Evolutionary conservation across 2,797 vertebrate genomes (phyloP).

Genomic region (Gastrophryne carolinensis): DNA sequence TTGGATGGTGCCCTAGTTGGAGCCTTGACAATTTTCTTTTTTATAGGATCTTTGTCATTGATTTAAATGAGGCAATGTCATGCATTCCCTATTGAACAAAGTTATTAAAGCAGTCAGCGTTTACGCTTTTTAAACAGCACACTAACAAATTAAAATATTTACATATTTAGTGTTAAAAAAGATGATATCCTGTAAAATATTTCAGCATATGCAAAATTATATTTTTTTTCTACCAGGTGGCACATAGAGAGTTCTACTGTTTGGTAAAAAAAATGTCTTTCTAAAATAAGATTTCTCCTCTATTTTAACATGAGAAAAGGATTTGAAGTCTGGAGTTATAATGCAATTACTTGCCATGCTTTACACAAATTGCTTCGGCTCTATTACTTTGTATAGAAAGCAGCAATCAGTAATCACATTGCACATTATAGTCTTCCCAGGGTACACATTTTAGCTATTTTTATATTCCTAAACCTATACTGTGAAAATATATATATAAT

Average conservation of each 20-base stretch:
- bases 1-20: conserved; percentile 27
- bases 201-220: background rate
- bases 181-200: background rate
- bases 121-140: conserved; percentile 1
- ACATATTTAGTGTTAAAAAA: background rate
- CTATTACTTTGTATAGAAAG: conserved; percentile 11
- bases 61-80: conserved; percentile 2
- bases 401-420: conserved; percentile 11
- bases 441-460: background rate
- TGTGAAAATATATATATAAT: too few relatives aligned
- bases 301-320: background rate
- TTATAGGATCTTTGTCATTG: conserved; percentile 38
- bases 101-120: background rate
- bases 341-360: conserved; percentile 13
- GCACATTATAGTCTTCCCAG: background rate
- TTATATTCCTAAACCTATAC: background rate
- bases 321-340: background rate
- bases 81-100: conserved; percentile 37
- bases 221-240: background rate
- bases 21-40: conserved; percentile 20
- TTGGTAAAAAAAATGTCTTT: background rate
- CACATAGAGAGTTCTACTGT: background rate
- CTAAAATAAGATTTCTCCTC: background rate
- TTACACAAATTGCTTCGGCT: conserved; percentile 1
- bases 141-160: background rate